Evolutionary conservation across 2,113 vertebrate species (phyloP).

Genomic region (Ondatra zibethicus): DNA sequence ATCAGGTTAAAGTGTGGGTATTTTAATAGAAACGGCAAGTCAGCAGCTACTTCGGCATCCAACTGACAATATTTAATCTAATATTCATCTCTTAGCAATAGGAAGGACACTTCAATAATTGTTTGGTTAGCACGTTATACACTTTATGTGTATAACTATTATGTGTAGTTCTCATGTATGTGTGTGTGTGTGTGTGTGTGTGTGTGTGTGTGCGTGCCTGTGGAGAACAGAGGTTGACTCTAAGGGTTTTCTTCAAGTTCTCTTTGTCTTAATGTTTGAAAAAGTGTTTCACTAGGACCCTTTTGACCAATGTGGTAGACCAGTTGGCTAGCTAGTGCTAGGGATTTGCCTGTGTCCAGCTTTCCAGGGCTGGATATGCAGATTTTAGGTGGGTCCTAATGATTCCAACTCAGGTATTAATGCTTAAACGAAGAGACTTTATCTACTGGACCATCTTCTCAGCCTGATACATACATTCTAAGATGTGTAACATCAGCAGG

Average conservation of each 20-base stretch:
- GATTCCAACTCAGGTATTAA: background rate
- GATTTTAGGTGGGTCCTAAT: background rate
- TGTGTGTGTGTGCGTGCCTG: background rate
- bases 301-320: no score
- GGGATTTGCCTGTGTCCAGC: background rate
- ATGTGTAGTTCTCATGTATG: background rate
- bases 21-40: constrained; percentile 37
- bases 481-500: background rate
- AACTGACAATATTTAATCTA: background rate
- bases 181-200: background rate
- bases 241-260: background rate
- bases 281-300: no score
- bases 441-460: no score
- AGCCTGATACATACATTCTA: background rate
- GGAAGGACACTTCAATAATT: background rate
- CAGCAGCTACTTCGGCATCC: background rate
- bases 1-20: background rate
- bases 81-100: background rate
- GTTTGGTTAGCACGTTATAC: background rate
- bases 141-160: no score
- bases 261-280: background rate
- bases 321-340: background rate
- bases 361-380: background rate
- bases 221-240: background rate
- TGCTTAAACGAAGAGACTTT: background rate